Base-by-base conservation (phyloP, 35 echinoderm and acorn worm species). In the Eucidaris tribuloides region DNA sequence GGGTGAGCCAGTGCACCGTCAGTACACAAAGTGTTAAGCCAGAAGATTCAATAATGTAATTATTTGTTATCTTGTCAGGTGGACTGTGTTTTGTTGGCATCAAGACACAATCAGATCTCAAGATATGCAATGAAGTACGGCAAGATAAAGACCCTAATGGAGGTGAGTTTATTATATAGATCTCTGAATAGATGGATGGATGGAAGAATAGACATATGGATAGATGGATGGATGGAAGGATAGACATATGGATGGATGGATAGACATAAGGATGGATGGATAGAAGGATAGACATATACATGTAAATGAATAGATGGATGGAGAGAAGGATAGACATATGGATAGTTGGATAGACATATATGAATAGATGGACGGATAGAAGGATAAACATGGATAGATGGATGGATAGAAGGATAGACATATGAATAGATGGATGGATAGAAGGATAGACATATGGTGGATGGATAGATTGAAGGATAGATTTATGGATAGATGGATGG, bases 121-220 rank as follows among this genome's bases (percentile, higher is more conserved):
- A 85, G 80, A 58, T 90, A 90, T 85, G 91, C 96, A 17, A 83
- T 81, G 46, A 93, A 93, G 62, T 89, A 88, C 90, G 91, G 91
- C 46, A 93, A 92, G 77, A 76, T 89, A 31, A 7, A 38, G 27
- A 89, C 80, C 23, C 81, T 59, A 34, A 59, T 89, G 50, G 78
- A 89, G 78, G 80, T 89, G 83, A 5, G 79, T 40, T 9, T 66
- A 9, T 66, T 66, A 14, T 66, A 14, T 14, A 66, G 11, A 14
- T 14, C 15, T 28, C 15, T 66, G 9, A 17, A 14, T 66, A n/a
- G n/a, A n/a, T n/a, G n/a, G n/a, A n/a, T n/a, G n/a, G n/a, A n/a
- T n/a, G n/a, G n/a, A n/a, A n/a, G 7, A 9, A 66, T 28, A 7
- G 7, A 66, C 30, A 31, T 66, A 28, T 14, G 30, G 11, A 14